Evolutionary conservation across 2,113 vertebrate species (phyloP), one percentile per base, ranked within the genome.

Genomic region (Equus quagga): DNA sequence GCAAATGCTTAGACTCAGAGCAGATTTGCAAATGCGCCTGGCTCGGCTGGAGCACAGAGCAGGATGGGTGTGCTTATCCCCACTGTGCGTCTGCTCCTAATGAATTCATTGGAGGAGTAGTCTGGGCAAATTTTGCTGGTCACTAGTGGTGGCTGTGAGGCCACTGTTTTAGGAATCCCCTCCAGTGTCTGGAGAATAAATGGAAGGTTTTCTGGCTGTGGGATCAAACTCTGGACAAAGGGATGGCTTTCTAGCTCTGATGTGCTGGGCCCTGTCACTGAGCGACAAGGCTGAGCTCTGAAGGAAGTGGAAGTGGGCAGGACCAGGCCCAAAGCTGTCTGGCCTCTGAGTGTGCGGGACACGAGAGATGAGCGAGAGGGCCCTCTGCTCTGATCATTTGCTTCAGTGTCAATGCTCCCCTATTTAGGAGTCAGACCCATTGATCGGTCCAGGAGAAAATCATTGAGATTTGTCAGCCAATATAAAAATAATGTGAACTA

Each of bases 291-390:
- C 0, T 54, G 49, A 44, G 19, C 21, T n/a, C 5, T 28, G 41
- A 58, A 64, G 24, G 17, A 31, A 23, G 3, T 19, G 21, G 7
- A 51, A 5, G 10, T 21, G 12, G 23, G 17, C 21, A 84, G 14
- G 36, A 10, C 21, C 0, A 33, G 21, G 2, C 6, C 7, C 8
- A 26, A 4, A 18, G 8, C 12, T 10, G 1, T 2, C 15, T 5
- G 15, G 6, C 8, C 6, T 93, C 36, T 36, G 1, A 12, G 28
- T 33, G 6, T n/a, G 8, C 31, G 11, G 8, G 4, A 3, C 3
- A 0, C 3, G 5, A 23, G 9, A 24, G 3, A 17, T 2, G 6
- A 1, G 8, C 18, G 11, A n/a, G 18, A 36, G 15, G 1, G 13
- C 11, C 2, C 8, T 78, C 13, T 13, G 11, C 18, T 72, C 11